These are phyloP conservation scores for Idaea dimidiata DNA, from an alignment of 2,888 invertebrate species.

Conservation along the genomic window DNA sequence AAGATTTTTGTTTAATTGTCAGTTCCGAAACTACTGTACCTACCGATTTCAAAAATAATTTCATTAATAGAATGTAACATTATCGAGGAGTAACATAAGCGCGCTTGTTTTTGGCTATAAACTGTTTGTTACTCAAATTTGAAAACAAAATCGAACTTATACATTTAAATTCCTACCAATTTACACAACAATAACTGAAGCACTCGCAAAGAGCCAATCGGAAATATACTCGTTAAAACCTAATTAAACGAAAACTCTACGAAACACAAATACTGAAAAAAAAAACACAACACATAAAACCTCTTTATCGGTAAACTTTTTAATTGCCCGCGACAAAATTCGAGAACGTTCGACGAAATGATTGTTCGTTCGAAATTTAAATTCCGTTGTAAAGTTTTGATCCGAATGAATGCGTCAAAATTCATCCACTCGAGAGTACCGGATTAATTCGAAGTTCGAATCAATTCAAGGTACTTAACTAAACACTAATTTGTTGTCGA, in stretches of 20 bases:
- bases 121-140: not conserved
- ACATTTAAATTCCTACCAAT: not conserved
- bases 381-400: constrained; percentile 52
- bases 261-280: constrained; percentile 28
- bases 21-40: no score
- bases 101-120: no score
- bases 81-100: no score
- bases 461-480: not conserved
- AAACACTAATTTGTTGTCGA: not conserved
- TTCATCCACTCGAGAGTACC: constrained; percentile 45
- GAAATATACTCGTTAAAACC: not conserved
- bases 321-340: constrained; percentile 69
- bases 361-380: constrained; percentile 68
- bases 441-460: constrained; percentile 25
- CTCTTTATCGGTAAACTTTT: constrained; percentile 62
- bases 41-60: no score
- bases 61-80: no score
- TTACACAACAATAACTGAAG: not conserved
- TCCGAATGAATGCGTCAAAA: constrained; percentile 54
- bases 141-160: not conserved
- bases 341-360: constrained; percentile 66
- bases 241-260: constrained; percentile 27
- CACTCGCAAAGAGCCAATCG: not conserved
- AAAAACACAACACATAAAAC: constrained; percentile 34
- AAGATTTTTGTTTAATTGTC: no score